Evolutionary conservation across 2,888 invertebrate genomes (phyloP), one percentile per base, ranked within the genome.

Genomic region (Epinotia ramella): DNA sequence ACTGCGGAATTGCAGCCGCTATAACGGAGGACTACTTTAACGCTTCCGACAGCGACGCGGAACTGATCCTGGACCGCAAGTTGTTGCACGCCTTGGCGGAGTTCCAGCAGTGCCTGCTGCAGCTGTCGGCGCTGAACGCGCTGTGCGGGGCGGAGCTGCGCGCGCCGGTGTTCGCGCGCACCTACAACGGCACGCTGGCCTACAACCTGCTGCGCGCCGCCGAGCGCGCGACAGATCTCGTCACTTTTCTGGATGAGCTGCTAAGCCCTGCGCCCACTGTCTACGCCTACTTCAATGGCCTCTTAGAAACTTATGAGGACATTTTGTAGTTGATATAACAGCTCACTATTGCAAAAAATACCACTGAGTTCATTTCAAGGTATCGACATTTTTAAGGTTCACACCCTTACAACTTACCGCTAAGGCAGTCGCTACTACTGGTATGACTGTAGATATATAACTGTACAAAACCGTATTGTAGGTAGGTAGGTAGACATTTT

Each of bases 1-100:
- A 84, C 67, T 81, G 80, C 68, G n/a, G 69, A 2, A 63, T 33
- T 20, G 83, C 84, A 24, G 68, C 60, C 5, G 60, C 13, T 5
- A 40, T 79, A 12, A 65, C 77, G 72, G 28, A 28, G 2, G 62
- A 72, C 0, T 78, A 77, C 70, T 73, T 62, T 53, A 28, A 33
- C 16, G 12, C 60, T 24, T 20, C 73, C 2, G 18, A 67, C 2
- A 46, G 56, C 6, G 65, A 77, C 5, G 18, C 59, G 5, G n/a
- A 5, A 1, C 9, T 56, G n/a, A 68, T 66, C 18, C 40, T 62
- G 28, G 77, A 75, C 46, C 9, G 18, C 33, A 64, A 56, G 11
- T 7, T 77, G 44, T 16, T 75, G 0, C 75, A 76, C 18, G 44
- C 76, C 13, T 56, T 79, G 18, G 56, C 75, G 12, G 67, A 80